These are phyloP conservation scores for Elephas maximus DNA, from an alignment of 2,113 vertebrate genomes.

Conservation along the genomic window DNA sequence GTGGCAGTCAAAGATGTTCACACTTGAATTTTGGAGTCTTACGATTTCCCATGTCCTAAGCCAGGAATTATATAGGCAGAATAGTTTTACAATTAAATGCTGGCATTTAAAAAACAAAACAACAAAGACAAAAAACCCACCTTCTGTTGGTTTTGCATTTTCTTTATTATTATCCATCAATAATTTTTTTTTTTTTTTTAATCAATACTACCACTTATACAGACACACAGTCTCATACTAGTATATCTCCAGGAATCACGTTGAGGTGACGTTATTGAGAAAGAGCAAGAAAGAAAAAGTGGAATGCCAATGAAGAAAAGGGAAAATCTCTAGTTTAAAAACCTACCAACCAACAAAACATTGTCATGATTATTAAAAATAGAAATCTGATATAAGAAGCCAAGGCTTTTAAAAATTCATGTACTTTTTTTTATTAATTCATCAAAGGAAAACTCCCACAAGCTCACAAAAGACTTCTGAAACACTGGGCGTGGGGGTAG, in stretches of 20 bases:
- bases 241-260: constrained; percentile 10
- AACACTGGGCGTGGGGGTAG: neutral
- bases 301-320: neutral
- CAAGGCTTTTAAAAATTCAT: neutral
- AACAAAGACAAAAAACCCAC: neutral
- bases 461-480: constrained; percentile 40
- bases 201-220: neutral
- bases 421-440: constrained; percentile 36
- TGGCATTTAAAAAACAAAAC: neutral
- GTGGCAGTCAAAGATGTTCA: neutral
- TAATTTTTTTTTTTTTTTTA: neutral
- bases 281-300: neutral
- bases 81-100: neutral
- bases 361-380: constrained; percentile 4
- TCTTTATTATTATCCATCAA: neutral
- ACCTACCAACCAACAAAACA: constrained; percentile 28
- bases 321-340: neutral
- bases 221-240: neutral
- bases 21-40: accelerated
- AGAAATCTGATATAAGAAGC: constrained; percentile 30
- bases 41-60: neutral
- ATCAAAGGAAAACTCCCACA: neutral
- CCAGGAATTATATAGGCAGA: neutral
- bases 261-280: neutral
- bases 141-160: neutral